A percentile compares a stretch with the other conserved stretches of the same genome.
phyloP scores from a whole-genome alignment of 2,113 vertebrate species.

The Rana temporaria region DNA sequence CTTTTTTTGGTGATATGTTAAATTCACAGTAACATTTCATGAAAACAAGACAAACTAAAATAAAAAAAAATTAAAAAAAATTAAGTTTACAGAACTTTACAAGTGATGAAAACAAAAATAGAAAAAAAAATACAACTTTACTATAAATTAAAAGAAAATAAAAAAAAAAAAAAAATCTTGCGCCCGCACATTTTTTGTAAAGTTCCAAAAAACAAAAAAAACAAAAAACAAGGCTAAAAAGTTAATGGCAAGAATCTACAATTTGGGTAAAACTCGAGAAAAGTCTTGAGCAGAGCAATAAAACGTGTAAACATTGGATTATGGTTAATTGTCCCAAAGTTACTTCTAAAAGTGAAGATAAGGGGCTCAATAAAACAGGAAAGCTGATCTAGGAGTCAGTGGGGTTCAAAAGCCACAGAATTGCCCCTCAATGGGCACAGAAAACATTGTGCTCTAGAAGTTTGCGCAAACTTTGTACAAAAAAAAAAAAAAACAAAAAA shows the following conservation, averaged over 20 bases:
- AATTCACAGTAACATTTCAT: constrained; percentile 81
- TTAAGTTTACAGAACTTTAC: constrained; percentile 82
- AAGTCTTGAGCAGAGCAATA: constrained; percentile 73
- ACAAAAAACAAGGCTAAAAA: constrained; percentile 63
- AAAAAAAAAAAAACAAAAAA: constrained; percentile 5
- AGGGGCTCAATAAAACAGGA: constrained; percentile 59
- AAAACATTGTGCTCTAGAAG: constrained; percentile 53
- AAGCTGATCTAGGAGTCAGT: constrained; percentile 54
- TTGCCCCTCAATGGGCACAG: constrained; percentile 53
- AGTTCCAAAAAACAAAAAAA: constrained; percentile 65
- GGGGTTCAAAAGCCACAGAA: constrained; percentile 50
- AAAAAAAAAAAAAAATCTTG: constrained; percentile 59
- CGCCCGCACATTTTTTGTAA: constrained; percentile 78
- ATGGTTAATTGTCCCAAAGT: constrained; percentile 67
- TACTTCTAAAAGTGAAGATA: constrained; percentile 62
- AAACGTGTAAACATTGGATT: constrained; percentile 85
- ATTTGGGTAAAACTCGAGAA: constrained; percentile 71
- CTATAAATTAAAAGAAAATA: constrained; percentile 91
- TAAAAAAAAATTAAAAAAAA: constrained; percentile 72
- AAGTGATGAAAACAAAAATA: constrained; percentile 63
- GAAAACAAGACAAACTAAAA: constrained; percentile 65
- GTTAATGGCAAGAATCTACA: constrained; percentile 69
- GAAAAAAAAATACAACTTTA: constrained; percentile 61
- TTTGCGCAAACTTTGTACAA: constrained; percentile 52
- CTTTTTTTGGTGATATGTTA: constrained; percentile 75